Evolutionary conservation across 2,113 vertebrate species (phyloP).

Genomic region (Rallus limicola): DNA sequence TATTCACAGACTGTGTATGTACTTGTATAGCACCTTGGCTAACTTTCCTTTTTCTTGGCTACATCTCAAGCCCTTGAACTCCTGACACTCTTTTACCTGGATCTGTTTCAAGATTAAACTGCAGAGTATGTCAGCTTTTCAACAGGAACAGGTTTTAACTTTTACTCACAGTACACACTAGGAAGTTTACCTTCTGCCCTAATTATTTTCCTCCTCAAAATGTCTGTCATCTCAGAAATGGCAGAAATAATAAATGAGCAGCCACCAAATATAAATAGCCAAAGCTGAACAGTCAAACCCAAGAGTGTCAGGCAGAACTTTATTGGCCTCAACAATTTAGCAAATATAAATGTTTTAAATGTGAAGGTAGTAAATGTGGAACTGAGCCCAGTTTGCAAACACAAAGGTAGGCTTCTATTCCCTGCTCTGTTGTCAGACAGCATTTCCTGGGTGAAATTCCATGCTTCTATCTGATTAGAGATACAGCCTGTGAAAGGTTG

Average conservation of each 20-base stretch:
- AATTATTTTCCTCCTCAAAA: background rate
- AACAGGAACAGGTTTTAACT: background rate
- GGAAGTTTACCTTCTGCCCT: background rate
- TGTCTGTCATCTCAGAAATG: background rate
- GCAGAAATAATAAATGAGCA: background rate
- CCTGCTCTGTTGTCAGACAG: background rate
- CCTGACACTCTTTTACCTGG: background rate
- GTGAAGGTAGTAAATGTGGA: background rate
- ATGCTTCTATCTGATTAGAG: background rate
- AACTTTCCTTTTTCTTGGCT: slow-evolving; percentile 27
- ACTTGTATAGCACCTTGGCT: background rate
- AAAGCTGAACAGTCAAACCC: background rate
- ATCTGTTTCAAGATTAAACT: slow-evolving; percentile 15
- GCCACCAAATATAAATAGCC: background rate
- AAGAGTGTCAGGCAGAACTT: background rate
- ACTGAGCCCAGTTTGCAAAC: background rate
- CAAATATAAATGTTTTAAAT: background rate
- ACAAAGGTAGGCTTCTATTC: background rate
- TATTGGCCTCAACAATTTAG: background rate
- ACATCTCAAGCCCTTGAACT: slow-evolving; percentile 52
- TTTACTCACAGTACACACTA: background rate
- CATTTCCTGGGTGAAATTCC: background rate
- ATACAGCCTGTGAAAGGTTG: background rate
- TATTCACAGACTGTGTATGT: background rate
- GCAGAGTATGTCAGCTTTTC: background rate